These are phyloP conservation scores for Tachina lurida DNA, from an alignment of 2,888 invertebrate genomes.

Conservation along the genomic window DNA sequence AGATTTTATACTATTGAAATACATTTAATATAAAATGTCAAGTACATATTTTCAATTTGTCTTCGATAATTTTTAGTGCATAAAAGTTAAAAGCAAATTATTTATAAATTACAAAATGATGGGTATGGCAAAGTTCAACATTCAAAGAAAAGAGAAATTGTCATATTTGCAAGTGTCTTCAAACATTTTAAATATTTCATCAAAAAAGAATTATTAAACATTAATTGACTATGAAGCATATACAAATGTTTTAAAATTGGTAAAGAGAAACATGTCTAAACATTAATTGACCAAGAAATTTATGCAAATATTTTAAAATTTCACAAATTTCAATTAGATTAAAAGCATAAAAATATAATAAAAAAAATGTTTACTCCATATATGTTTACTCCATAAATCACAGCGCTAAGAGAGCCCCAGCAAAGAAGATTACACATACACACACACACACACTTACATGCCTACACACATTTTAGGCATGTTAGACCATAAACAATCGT, in stretches of 20 bases:
- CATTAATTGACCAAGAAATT: too few species aligned
- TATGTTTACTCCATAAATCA: too few species aligned
- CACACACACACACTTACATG: neutral
- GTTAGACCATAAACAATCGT: too few species aligned
- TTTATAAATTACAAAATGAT: neutral
- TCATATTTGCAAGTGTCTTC: neutral
- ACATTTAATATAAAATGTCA: neutral
- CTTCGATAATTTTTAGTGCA: constrained; percentile 1
- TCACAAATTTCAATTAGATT: too few species aligned
- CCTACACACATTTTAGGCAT: neutral
- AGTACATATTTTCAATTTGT: constrained; percentile 10
- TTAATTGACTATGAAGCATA: too few species aligned
- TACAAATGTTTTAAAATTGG: too few species aligned
- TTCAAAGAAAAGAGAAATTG: neutral
- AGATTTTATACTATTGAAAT: neutral
- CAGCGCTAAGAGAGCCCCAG: too few species aligned
- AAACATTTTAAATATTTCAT: neutral
- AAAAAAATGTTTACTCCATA: too few species aligned
- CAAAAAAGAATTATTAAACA: neutral
- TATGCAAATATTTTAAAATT: too few species aligned
- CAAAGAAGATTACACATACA: neutral
- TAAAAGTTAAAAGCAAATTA: neutral
- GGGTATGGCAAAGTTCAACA: constrained; percentile 7
- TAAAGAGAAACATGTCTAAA: too few species aligned
- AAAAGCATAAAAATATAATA: too few species aligned